Evolutionary conservation across 2,113 vertebrate species (phyloP), one percentile per base, ranked within the genome.

Genomic region (Sebastes schlegelii): DNA sequence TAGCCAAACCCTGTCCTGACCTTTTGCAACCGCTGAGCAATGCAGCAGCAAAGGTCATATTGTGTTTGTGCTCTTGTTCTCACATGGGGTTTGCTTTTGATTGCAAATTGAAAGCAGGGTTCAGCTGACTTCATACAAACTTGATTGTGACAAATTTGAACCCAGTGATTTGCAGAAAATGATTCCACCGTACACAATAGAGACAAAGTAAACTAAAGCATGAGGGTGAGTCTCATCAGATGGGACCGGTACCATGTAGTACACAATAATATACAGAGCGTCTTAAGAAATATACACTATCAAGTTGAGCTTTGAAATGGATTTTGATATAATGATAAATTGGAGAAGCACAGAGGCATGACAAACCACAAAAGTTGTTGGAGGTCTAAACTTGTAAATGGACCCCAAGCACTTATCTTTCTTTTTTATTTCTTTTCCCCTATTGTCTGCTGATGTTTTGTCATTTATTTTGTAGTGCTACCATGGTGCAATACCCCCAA

Each of bases 21-120:
- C 81, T 81, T 79, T 76, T 54, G 58, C 68, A 76, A 73, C 72
- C 66, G 57, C 48, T 61, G 63, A 65, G 75, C 68, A 68, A 54
- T 82, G 65, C 78, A 80, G 60, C 80, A 79, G 77, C 70, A 83
- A 77, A 84, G 87, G 85, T 90, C 74, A 76, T 13, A n/a, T 65
- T 79, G 85, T 90, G 71, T 86, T 75, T 81, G 74, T 54, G 12
- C 68, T 51, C 65, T 71, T 79, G 77, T 79, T 84, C 77, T 66
- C 86, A 82, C 80, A 71, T 64, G 63, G 45, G 11, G 48, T 40
- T 67, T 84, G 64, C 52, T 86, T 86, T 21, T 73, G 88, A 92
- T 89, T 89, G 55, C 26, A 21, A 86, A 80, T 71, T 51, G 67
- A 89, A 86, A 43, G 57, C 76, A 75, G 52, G 23, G 64, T 67